Evolutionary conservation across 2,888 invertebrate species (phyloP), one percentile per base, ranked within the genome.

Genomic region (Drosophila macrospina): DNA sequence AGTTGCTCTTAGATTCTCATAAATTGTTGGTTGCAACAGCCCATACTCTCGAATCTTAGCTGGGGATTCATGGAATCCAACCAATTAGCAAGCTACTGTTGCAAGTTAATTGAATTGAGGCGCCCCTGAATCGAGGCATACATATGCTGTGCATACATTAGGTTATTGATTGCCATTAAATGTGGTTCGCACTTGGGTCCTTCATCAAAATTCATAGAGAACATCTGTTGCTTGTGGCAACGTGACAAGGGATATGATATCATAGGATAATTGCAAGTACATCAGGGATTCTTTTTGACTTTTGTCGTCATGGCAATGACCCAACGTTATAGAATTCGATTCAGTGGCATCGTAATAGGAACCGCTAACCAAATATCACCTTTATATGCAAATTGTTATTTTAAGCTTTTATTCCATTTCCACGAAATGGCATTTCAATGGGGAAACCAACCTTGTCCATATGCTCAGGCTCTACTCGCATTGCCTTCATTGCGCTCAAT

Each of bases 381-480:
- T 66, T 83, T 80, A 83, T 83, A 86, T 86, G 83, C 78, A 83
- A 86, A 83, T 83, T 83, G 83, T 80, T 80, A 78, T 83, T 78
- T 71, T 69, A 77, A 67, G 71, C 69, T 71, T 77, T 74, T 56
- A 65, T 67, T 37, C 67, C 77, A 76, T 69, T 67, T 37, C 71
- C 77, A 75, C 69, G 59, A 36, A 72, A 80, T 61, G 63, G 20
- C 64, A 69, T 54, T 72, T 72, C 66, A 64, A 71, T 67, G 69
- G 55, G 44, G 8, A n/a, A 28, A 20, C 7, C 16, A 4, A 51
- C 57, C 24, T 62, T 50, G 66, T 20, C 60, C 11, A 24, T 16
- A 16, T 37, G 7, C 16, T 8, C 36, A 24, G n/a, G 1, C 34
- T n/a, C 7, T 20, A 2, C 30, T n/a, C 41, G 8, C 16, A 6